Evolutionary conservation across 2,113 vertebrate species (phyloP).

Genomic region (Aramus guarauna): DNA sequence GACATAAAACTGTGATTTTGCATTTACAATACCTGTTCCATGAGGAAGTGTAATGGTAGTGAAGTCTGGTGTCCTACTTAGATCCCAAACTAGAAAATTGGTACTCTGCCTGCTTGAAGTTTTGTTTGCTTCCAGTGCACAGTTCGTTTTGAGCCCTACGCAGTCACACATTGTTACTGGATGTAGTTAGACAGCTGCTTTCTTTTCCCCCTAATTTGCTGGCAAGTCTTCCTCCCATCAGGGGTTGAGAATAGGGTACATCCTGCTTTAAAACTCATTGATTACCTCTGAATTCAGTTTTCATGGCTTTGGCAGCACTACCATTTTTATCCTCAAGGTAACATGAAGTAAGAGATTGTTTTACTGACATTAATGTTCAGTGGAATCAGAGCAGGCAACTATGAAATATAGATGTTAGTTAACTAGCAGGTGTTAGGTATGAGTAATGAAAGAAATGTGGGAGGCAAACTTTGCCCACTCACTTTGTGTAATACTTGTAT

Average conservation of each 20-base stretch:
- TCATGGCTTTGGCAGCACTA: neutral
- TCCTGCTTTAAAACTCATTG: neutral
- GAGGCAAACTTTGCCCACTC: conserved; percentile 31
- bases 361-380: conserved; percentile 8
- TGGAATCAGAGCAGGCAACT: conserved; percentile 1
- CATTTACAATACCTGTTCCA: neutral
- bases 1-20: neutral
- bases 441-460: conserved; percentile 63
- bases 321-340: neutral
- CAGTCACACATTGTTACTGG: neutral
- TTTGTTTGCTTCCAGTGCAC: neutral
- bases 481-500: conserved; percentile 11
- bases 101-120: neutral
- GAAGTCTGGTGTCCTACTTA: neutral
- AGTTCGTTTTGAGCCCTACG: neutral
- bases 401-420: conserved; percentile 37
- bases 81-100: neutral
- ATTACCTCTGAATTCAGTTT: neutral
- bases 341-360: conserved; percentile 32
- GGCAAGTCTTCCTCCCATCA: neutral
- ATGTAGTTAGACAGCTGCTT: neutral
- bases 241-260: neutral
- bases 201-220: neutral
- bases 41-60: neutral
- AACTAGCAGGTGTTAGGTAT: conserved; percentile 47